These are phyloP conservation scores for Erinaceus europaeus DNA, from an alignment of 2,113 vertebrate species.

Conservation along the genomic window DNA sequence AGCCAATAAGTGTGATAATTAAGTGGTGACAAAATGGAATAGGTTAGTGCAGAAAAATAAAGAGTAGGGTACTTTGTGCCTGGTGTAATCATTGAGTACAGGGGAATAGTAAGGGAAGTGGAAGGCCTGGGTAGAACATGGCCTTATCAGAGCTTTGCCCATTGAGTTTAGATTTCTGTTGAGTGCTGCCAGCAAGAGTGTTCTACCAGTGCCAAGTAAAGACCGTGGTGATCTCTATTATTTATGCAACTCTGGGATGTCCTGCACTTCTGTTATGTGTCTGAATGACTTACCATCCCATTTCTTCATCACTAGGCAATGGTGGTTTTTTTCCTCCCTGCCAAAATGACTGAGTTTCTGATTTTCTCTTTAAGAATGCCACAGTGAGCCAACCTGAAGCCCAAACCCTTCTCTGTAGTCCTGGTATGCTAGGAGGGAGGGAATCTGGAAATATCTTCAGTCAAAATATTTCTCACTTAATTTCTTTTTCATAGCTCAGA, in stretches of 20 bases:
- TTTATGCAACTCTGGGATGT: neutral
- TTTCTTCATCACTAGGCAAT: neutral
- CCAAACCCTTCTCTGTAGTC: neutral
- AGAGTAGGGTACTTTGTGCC: no score
- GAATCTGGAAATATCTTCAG: neutral
- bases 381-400: neutral
- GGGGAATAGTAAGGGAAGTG: neutral
- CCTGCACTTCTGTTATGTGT: neutral
- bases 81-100: neutral
- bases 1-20: neutral
- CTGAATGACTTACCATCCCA: neutral
- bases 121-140: no score
- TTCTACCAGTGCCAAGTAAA: neutral
- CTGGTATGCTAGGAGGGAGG: neutral
- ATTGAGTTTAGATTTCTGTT: neutral
- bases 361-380: neutral
- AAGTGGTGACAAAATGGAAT: neutral
- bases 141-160: neutral
- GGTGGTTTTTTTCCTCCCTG: neutral
- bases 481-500: slow-evolving; percentile 49
- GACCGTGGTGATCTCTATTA: neutral
- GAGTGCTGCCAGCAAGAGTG: neutral
- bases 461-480: slow-evolving; percentile 37
- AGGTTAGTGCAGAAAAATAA: neutral
- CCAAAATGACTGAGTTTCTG: neutral